Conservation (phyloP, 64 coral and sea anemone species). For the Actinia tenebrosa region DNA sequence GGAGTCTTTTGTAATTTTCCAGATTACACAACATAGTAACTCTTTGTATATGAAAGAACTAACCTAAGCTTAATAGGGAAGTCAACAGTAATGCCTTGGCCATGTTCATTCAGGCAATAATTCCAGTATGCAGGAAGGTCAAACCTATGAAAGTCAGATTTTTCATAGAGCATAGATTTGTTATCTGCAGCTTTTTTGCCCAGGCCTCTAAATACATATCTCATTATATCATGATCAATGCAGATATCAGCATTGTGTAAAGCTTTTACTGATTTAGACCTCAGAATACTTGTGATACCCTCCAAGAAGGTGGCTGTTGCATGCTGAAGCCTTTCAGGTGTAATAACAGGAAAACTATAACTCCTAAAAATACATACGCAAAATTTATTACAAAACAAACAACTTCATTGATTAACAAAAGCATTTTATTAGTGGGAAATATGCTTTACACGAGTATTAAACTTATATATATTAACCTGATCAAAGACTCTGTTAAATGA, state of each 20-base stretch:
- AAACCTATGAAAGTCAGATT: conserved; percentile 18
- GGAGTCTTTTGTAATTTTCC: conserved; percentile 21
- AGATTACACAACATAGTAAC: conserved; percentile 17
- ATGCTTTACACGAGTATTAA: too few relatives aligned
- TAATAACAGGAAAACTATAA: not conserved
- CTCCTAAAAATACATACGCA: not conserved
- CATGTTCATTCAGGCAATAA: conserved; percentile 28
- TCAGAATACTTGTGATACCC: conserved; percentile 6
- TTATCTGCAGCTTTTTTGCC: conserved; percentile 4
- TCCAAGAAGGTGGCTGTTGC: conserved; percentile 14
- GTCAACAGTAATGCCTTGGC: not conserved
- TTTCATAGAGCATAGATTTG: conserved; percentile 22
- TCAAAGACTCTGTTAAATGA: not conserved
- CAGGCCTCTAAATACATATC: conserved; percentile 16
- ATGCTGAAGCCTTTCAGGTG: conserved; percentile 16
- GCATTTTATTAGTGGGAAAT: too few relatives aligned
- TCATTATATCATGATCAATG: conserved; percentile 20
- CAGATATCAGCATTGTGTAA: not conserved
- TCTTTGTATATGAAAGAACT: conserved; percentile 20
- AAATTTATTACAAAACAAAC: not conserved
- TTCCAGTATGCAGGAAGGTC: conserved; percentile 3
- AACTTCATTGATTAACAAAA: not conserved
- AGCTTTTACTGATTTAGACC: conserved; percentile 18
- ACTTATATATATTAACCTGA: not conserved
- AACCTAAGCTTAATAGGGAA: not conserved